Percentiles rank a stretch among this genome's conserved stretches.
phyloP scores from a whole-genome alignment of 2,113 vertebrate genomes.

The Phodopus roborovskii region DNA sequence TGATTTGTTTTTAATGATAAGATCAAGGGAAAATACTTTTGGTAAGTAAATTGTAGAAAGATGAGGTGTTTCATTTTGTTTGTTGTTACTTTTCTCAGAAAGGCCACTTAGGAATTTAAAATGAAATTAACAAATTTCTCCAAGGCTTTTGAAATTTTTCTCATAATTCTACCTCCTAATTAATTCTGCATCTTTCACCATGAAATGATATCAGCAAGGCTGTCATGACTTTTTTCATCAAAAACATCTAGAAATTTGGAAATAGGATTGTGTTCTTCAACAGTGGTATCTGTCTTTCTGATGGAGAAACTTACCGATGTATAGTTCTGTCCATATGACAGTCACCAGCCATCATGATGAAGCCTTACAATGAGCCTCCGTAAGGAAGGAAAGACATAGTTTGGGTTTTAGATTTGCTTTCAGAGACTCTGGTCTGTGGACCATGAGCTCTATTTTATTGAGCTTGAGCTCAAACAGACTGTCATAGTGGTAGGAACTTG shows the following conservation, averaged over 20 bases:
- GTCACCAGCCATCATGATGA: not conserved
- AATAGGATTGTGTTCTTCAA: not conserved
- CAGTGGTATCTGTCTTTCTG: not conserved
- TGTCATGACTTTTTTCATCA: not conserved
- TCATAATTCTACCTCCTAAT: conserved; percentile 29
- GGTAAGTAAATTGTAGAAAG: not conserved
- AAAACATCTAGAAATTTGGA: not conserved
- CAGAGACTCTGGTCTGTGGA: not conserved
- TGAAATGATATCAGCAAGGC: conserved; percentile 10
- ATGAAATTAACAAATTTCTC: conserved; percentile 45
- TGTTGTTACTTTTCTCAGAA: not conserved
- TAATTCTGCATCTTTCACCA: conserved; percentile 35
- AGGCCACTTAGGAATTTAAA: conserved; percentile 19
- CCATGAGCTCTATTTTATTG: not conserved
- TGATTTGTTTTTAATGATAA: conserved; percentile 4
- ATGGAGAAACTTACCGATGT: not conserved
- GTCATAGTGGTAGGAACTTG: not conserved
- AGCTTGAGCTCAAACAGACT: not conserved
- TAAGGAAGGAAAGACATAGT: not conserved
- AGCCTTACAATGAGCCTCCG: not conserved
- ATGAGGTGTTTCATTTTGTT: not conserved
- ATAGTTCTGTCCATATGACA: not conserved
- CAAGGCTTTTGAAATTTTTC: conserved; percentile 32
- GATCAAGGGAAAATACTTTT: not conserved
- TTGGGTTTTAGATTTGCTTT: not conserved